These are phyloP conservation scores for Gobio occitaniae DNA, from an alignment of 2,797 vertebrate genomes.

Conservation along the genomic window DNA sequence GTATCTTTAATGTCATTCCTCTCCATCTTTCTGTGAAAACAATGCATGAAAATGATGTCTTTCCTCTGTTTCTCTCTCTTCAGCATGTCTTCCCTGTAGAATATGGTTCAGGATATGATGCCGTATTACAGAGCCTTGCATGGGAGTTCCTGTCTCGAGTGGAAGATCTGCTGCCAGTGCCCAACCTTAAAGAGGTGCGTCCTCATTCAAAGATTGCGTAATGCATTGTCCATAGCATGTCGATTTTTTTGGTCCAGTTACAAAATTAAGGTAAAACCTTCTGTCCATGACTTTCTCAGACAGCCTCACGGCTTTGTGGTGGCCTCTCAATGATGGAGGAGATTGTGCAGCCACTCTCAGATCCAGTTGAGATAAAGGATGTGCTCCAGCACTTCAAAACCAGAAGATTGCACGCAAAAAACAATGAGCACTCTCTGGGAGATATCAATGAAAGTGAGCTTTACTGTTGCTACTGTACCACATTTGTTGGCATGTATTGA, in stretches of 20 bases:
- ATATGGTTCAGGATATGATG: conserved; percentile 79
- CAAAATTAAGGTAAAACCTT: background rate
- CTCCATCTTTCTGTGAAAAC: background rate
- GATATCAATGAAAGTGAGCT: conserved; percentile 32
- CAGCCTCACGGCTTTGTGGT: conserved; percentile 71
- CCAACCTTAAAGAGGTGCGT: conserved; percentile 79
- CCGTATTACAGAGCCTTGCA: conserved; percentile 80
- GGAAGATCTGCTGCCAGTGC: conserved; percentile 77
- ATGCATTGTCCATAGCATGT: background rate
- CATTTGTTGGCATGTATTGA: background rate
- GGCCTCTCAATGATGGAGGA: conserved; percentile 68
- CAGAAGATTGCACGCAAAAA: conserved; percentile 65
- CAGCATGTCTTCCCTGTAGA: conserved; percentile 80
- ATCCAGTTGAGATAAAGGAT: conserved; percentile 68
- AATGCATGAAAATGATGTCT: background rate
- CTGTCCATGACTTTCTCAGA: conserved; percentile 64
- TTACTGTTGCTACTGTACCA: background rate
- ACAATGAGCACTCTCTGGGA: conserved; percentile 60
- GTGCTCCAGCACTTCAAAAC: conserved; percentile 73
- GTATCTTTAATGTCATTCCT: background rate
- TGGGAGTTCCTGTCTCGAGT: conserved; percentile 82
- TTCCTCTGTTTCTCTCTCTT: conserved; percentile 9
- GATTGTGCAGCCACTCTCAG: conserved; percentile 67
- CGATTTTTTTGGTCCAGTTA: background rate
- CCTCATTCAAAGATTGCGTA: background rate